Evolutionary conservation across 2,888 invertebrate genomes (phyloP).

Genomic region (Erebia aethiops): DNA sequence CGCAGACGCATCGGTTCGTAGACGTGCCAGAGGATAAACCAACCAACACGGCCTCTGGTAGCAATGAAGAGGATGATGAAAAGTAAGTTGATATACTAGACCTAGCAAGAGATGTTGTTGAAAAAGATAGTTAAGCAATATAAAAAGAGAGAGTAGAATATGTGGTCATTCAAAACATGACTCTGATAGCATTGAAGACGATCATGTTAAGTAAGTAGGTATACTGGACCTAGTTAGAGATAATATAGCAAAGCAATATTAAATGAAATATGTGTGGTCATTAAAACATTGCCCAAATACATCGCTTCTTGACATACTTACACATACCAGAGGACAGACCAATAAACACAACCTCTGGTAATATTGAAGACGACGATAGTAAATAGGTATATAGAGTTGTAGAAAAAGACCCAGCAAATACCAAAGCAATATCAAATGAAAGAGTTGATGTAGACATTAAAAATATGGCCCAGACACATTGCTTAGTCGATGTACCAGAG

Average conservation of each 20-base stretch:
- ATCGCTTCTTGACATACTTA: too few relatives aligned
- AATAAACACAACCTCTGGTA: too few relatives aligned
- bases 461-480: slow-evolving; percentile 90
- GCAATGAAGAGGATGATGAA: slow-evolving; percentile 91
- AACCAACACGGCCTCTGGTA: slow-evolving; percentile 94
- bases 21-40: slow-evolving; percentile 89
- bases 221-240: too few relatives aligned
- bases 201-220: too few relatives aligned
- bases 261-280: too few relatives aligned
- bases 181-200: neutral
- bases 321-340: too few relatives aligned
- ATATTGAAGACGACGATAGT: too few relatives aligned
- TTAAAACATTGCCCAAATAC: too few relatives aligned
- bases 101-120: neutral
- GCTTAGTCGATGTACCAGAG: slow-evolving; percentile 88
- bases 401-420: too few relatives aligned
- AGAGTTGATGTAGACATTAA: slow-evolving; percentile 88
- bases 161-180: slow-evolving; percentile 91
- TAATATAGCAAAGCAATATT: too few relatives aligned
- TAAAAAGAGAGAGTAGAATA: too few relatives aligned
- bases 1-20: slow-evolving; percentile 89
- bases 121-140: neutral
- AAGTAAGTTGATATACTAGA: slow-evolving; percentile 56
- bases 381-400: too few relatives aligned
- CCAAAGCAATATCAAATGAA: neutral